Base-by-base conservation (phyloP, 1,140 invertebrate species). In the Drosophila subobscura region DNA sequence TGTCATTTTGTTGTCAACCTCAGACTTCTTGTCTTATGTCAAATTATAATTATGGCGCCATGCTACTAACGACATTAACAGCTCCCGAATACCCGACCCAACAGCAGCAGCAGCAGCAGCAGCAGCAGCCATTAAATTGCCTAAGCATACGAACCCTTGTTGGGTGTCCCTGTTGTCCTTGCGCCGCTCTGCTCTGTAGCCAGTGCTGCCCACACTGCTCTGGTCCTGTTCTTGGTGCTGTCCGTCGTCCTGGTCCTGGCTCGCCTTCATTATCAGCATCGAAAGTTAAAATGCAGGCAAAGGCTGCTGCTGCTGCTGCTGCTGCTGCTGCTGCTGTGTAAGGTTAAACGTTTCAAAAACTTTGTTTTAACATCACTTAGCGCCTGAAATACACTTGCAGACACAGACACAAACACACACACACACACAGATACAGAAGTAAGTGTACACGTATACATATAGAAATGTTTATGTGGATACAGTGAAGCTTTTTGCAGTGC, bases 1-100 rank as follows among this genome's bases (percentile, higher is more conserved):
- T 90, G 86, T 90, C 88, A 90, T 90, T 90, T 86, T 90, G 88
- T 86, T 90, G 88, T 90, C 88, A 90, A 86, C 88, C 88, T 90
- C 88, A 90, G 88, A 90, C 88, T 90, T 90, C 88, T 90, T 90
- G 88, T 90, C 79, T 90, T 90, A 80, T 78, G 88, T 90, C 88
- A 90, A 90, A 90, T 90, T 89, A 89, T 89, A 89, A 89, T 89
- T 88, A 88, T 88, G 83, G 83, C 84, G 83, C 84, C 85, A 89
- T 89, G 79, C 79, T 85, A 89, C 83, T 89, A 89, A 89, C 79
- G 86, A 89, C 84, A 85, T 83, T 85, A 89, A 77, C 76, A 40
- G 64, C 64, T 47, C 63, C 49, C 50, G 8, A 37, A 37, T 37
- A 12, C 33, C 29, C 33, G 33, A 37, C 8, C 33, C 33, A 37